Conservation (phyloP, 2,888 invertebrate genomes). For the Nomada fabriciana region DNA sequence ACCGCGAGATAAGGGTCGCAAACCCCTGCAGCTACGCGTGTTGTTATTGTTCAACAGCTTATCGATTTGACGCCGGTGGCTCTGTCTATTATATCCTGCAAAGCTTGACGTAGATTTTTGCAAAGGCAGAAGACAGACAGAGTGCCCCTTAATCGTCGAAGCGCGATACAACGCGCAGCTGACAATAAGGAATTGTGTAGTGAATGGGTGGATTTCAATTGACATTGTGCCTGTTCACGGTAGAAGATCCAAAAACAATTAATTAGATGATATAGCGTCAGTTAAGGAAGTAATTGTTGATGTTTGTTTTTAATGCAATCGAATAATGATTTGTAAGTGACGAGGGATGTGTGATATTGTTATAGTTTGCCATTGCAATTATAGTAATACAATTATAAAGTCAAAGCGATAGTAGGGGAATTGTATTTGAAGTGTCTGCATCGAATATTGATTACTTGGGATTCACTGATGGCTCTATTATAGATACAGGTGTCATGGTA, state of each 20-base stretch:
- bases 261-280: too few relatives aligned
- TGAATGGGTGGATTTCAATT: conserved; percentile 25
- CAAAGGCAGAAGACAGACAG: conserved; percentile 3
- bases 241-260: not conserved
- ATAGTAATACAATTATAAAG: too few relatives aligned
- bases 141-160: conserved; percentile 32
- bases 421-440: too few relatives aligned
- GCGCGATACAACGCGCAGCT: conserved; percentile 9
- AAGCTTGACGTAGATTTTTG: conserved; percentile 20
- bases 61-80: conserved; percentile 46
- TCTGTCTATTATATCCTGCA: conserved; percentile 41
- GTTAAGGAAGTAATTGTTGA: too few relatives aligned
- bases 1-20: conserved; percentile 27
- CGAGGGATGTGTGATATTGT: too few relatives aligned
- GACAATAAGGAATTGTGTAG: conserved; percentile 16
- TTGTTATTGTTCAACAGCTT: conserved; percentile 49
- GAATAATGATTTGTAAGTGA: too few relatives aligned
- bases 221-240: conserved; percentile 11
- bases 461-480: too few relatives aligned
- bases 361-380: too few relatives aligned
- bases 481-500: too few relatives aligned
- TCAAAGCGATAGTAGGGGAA: too few relatives aligned
- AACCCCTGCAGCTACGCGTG: conserved; percentile 21
- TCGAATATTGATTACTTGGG: too few relatives aligned
- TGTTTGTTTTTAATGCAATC: too few relatives aligned